Evolutionary conservation across 2,888 invertebrate genomes (phyloP).

Genomic region (Chaetogeoica ovagalla): DNA sequence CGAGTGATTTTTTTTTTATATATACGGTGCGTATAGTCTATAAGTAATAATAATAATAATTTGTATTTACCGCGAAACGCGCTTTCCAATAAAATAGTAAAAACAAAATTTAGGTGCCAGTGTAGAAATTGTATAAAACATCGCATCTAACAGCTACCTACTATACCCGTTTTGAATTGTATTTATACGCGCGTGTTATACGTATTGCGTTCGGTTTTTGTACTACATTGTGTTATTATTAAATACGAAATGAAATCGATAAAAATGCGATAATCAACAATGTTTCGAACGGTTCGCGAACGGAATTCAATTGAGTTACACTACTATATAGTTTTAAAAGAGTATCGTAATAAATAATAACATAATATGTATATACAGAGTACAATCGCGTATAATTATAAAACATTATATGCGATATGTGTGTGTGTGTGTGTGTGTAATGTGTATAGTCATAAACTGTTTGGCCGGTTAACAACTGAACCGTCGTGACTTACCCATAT

Average conservation of each 20-base stretch:
- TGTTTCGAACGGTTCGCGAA: not conserved
- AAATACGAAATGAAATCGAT: not conserved
- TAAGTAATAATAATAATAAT: not conserved
- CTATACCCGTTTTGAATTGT: no score
- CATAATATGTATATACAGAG: not conserved
- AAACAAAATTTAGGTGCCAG: no score
- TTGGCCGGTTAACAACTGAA: slow-evolving; percentile 22
- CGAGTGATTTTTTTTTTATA: no score
- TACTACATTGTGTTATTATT: not conserved
- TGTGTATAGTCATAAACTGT: not conserved
- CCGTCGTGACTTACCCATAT: slow-evolving; percentile 22
- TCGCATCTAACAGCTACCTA: no score
- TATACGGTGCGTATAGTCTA: not conserved
- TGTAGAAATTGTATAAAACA: no score
- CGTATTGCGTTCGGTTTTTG: not conserved
- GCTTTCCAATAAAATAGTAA: no score
- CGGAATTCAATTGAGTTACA: slow-evolving; percentile 5
- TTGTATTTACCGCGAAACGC: not conserved
- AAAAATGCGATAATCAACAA: slow-evolving; percentile 13
- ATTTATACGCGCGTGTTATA: no score
- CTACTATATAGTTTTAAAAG: not conserved
- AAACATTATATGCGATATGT: not conserved
- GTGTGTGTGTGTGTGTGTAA: no score
- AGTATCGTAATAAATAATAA: slow-evolving; percentile 12
- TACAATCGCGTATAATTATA: slow-evolving; percentile 15